Percentiles rank a stretch among this genome's conserved stretches.
These are phyloP conservation scores for Parauchenoglanis ngamensis DNA, from an alignment of 2,797 vertebrate genomes.

Conservation along the genomic window DNA sequence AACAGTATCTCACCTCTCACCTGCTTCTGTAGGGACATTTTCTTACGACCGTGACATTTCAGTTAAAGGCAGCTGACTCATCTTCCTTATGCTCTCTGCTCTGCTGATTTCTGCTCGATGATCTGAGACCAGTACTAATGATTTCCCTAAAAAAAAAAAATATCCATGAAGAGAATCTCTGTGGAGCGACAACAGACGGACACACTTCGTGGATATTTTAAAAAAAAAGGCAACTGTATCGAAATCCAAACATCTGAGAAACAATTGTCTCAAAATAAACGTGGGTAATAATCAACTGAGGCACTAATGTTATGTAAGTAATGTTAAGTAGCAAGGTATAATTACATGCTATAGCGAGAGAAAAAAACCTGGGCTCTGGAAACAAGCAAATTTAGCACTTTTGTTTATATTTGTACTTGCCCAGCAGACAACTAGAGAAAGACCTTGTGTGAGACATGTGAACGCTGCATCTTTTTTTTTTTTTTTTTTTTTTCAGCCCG, in stretches of 20 bases:
- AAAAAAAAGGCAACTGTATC: not conserved
- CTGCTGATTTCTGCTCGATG: not conserved
- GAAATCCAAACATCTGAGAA: not conserved
- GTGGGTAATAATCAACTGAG: not conserved
- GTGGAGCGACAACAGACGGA: not conserved
- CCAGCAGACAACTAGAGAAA: not conserved
- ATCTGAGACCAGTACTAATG: not conserved
- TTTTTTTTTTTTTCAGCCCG: not conserved
- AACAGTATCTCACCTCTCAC: conserved; percentile 22
- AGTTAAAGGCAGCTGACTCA: not conserved
- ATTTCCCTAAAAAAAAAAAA: not conserved
- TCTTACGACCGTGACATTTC: conserved; percentile 1
- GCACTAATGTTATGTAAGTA: too few relatives aligned
- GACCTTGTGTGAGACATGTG: not conserved
- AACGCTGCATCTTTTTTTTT: not conserved
- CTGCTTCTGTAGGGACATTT: conserved; percentile 1
- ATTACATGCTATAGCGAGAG: not conserved
- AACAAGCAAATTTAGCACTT: not conserved
- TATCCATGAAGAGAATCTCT: not conserved
- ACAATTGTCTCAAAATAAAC: not conserved
- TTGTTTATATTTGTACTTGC: not conserved
- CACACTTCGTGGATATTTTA: not conserved
- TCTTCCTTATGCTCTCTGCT: too few relatives aligned
- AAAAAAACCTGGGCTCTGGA: not conserved
- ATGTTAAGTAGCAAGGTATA: too few relatives aligned